These are phyloP conservation scores for Sarcophilus harrisii DNA, from an alignment of 2,797 vertebrate species.

Conservation along the genomic window DNA sequence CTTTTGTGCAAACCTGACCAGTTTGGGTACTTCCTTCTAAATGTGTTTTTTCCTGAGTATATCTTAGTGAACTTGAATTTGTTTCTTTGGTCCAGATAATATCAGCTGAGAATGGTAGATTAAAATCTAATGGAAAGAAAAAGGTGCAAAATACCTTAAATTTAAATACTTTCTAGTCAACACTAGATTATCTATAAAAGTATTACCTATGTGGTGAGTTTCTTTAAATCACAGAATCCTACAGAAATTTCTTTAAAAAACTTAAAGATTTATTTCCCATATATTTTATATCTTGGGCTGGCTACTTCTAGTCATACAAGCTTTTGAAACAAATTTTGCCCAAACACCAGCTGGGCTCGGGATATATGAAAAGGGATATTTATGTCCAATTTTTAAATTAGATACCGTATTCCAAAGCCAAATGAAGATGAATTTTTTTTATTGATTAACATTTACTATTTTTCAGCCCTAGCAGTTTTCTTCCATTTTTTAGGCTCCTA, in stretches of 20 bases:
- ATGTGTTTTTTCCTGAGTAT: conserved; percentile 89
- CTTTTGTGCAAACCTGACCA: conserved; percentile 84
- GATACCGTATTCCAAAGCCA: not conserved
- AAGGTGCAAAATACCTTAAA: conserved; percentile 56
- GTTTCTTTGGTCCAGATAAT: conserved; percentile 90
- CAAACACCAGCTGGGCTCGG: not conserved
- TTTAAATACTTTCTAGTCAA: not conserved
- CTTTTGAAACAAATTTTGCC: conserved; percentile 27
- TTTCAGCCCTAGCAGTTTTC: not conserved
- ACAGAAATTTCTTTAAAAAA: not conserved
- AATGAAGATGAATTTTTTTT: conserved; percentile 24
- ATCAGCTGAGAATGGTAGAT: conserved; percentile 89
- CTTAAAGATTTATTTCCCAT: not conserved
- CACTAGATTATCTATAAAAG: not conserved
- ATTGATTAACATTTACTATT: not conserved
- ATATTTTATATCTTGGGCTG: not conserved
- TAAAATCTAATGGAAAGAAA: conserved; percentile 89
- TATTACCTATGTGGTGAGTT: not conserved
- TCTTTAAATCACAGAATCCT: not conserved
- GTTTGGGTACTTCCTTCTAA: conserved; percentile 82
- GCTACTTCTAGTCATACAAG: not conserved
- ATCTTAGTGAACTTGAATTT: conserved; percentile 84
- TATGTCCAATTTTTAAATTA: conserved; percentile 26
- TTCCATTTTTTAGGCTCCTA: not conserved
- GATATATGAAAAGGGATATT: conserved; percentile 32